phyloP scores from a whole-genome alignment of 2,888 invertebrate species.

The Netelia inedita region DNA sequence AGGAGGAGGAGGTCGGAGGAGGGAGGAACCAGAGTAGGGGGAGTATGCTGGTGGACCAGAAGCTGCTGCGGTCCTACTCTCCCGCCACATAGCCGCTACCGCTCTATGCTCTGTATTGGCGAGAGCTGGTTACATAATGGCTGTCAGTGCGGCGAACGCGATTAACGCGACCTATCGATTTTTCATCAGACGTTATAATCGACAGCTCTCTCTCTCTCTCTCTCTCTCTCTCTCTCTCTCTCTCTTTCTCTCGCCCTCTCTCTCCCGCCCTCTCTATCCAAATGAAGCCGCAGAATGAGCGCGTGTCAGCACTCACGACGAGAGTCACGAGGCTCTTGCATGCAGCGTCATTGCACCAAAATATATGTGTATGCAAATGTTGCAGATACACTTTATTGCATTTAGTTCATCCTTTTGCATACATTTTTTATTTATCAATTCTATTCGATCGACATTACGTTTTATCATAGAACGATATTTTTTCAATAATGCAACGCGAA shows the following conservation, averaged over 20 bases:
- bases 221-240: constrained; percentile 15
- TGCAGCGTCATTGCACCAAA: not conserved
- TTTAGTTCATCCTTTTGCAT: too few species aligned
- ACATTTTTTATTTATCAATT: too few species aligned
- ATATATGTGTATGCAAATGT: not conserved
- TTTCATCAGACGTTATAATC: constrained; percentile 74
- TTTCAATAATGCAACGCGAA: too few species aligned
- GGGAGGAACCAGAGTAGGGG: constrained; percentile 9
- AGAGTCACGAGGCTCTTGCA: constrained; percentile 60
- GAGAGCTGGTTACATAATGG: constrained; percentile 74
- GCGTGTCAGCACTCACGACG: constrained; percentile 60
- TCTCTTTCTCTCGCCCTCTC: not conserved
- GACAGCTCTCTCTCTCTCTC: constrained; percentile 43
- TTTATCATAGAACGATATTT: too few species aligned
- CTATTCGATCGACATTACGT: too few species aligned
- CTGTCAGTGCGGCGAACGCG: constrained; percentile 71
- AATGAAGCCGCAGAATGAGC: constrained; percentile 16
- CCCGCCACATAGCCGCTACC: constrained; percentile 11
- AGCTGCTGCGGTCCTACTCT: constrained; percentile 33
- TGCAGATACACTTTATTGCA: not conserved
- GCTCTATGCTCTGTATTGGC: constrained; percentile 25
- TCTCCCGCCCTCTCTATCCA: not conserved
- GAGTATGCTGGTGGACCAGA: constrained; percentile 41
- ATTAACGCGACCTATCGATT: constrained; percentile 77
- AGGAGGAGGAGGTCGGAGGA: not conserved